Base-by-base conservation (phyloP, 2,888 invertebrate genomes). In the Urechis unicinctus region DNA sequence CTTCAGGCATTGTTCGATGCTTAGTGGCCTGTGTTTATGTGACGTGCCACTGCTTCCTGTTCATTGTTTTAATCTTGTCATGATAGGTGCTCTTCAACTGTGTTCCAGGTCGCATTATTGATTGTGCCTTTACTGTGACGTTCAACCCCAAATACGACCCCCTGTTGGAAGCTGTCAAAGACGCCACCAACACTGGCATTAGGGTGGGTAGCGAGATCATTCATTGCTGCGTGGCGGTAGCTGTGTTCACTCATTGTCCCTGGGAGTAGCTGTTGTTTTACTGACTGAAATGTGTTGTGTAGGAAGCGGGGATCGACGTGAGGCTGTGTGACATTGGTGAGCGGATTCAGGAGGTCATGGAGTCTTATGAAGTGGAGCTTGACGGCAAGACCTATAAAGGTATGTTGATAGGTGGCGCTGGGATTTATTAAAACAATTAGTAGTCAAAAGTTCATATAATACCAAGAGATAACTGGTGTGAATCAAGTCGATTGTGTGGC, bases 261-360 rank as follows among this genome's bases (percentile, higher is more conserved):
- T n/a, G n/a, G n/a, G n/a, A n/a, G n/a, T n/a, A n/a, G n/a, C n/a
- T n/a, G n/a, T n/a, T n/a, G n/a, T n/a, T n/a, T n/a, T n/a, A n/a
- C n/a, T n/a, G n/a, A n/a, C n/a, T n/a, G n/a, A n/a, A n/a, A n/a
- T n/a, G n/a, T n/a, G n/a, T 25, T 56, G 59, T 61, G 25, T 64
- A 82, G 79, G 89, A 87, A 60, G 88, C 92, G 1, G 97, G 97
- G 21, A 95, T 98, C 61, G 98, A 99, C 78, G 98, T 94, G 1
- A 87, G 93, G 73, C 83, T 99, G 57, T 96, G 97, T 78, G 98
- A 99, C 72, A 88, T 98, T 63, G 98, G 84, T 13, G 89, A 92
- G 61, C 90, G 91, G 1, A 93, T 98, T 66, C 97, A 97, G 77
- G 98, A 98, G 82, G 95, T 96, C 0, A 99, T 99, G 98, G 97